Evolutionary conservation across 1,140 invertebrate genomes (phyloP).

Genomic region (Cydia strobilella): DNA sequence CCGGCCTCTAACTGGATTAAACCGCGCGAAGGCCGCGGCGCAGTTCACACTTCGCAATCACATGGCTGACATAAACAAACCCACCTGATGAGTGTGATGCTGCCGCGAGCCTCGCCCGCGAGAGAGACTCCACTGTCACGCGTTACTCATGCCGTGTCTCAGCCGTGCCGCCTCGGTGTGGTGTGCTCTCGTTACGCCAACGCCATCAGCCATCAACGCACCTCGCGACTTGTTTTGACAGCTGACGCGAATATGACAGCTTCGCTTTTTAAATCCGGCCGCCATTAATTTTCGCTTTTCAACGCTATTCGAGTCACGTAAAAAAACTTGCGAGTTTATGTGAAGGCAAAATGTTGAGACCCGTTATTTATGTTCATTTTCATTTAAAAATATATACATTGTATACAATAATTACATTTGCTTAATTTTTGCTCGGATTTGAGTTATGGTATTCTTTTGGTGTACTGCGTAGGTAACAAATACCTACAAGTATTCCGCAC

Average conservation of each 20-base stretch:
- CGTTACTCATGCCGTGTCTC: slow-evolving; percentile 7
- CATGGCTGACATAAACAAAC: slow-evolving; percentile 17
- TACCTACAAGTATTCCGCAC: too few relatives aligned
- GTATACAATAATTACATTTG: too few relatives aligned
- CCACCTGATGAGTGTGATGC: slow-evolving; percentile 7
- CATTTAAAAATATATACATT: too few relatives aligned
- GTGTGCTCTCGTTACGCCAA: slow-evolving; percentile 5
- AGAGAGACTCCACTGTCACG: slow-evolving; percentile 11
- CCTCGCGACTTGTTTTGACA: slow-evolving; percentile 19
- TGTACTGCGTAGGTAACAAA: too few relatives aligned
- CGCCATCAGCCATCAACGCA: slow-evolving; percentile 12
- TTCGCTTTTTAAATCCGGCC: slow-evolving; percentile 16
- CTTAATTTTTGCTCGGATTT: too few relatives aligned
- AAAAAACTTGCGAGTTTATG: background rate
- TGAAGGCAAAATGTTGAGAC: too few relatives aligned
- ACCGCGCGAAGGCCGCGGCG: background rate
- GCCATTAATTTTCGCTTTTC: background rate
- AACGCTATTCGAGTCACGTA: background rate
- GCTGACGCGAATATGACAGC: slow-evolving; percentile 1
- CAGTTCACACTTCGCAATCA: background rate
- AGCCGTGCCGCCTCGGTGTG: background rate
- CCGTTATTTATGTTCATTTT: too few relatives aligned
- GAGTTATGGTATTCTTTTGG: too few relatives aligned
- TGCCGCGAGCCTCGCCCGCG: slow-evolving; percentile 1
- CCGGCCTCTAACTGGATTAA: slow-evolving; percentile 1